These are phyloP conservation scores for Heliangelus exortis DNA, from an alignment of 2,797 vertebrate species.

Conservation along the genomic window DNA sequence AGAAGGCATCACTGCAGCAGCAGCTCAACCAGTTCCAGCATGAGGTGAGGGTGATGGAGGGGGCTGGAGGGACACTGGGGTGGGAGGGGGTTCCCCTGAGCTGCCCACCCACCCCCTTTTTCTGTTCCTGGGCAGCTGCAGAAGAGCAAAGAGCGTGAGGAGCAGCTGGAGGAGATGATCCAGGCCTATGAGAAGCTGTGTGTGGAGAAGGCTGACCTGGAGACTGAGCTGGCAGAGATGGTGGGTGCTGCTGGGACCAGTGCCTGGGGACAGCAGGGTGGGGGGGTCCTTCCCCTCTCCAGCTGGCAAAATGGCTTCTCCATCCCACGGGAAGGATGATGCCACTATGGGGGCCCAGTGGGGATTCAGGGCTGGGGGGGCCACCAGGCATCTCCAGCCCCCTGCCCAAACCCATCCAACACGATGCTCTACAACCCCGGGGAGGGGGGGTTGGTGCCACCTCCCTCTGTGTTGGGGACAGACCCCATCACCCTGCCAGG, in stretches of 20 bases:
- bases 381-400: too few species aligned
- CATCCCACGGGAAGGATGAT: accelerated
- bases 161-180: slow-evolving; percentile 97
- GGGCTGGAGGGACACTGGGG: accelerated
- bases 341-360: accelerated
- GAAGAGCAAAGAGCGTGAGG: slow-evolving; percentile 94
- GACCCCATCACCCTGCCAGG: accelerated
- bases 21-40: slow-evolving; percentile 92
- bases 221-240: slow-evolving; percentile 95
- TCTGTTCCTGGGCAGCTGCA: slow-evolving; percentile 82
- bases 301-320: accelerated
- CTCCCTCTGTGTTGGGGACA: accelerated
- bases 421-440: neutral
- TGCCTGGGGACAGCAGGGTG: accelerated
- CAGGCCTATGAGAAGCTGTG: slow-evolving; percentile 97
- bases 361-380: accelerated
- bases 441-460: accelerated
- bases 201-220: slow-evolving; percentile 94
- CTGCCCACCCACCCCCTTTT: neutral
- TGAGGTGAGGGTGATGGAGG: slow-evolving; percentile 82
- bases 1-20: slow-evolving; percentile 92
- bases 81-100: neutral
- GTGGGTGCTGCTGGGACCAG: slow-evolving; percentile 72
- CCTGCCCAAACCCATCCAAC: too few species aligned
- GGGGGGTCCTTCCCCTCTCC: neutral